These are phyloP conservation scores for Nycticryphes semicollaris DNA, from an alignment of 2,113 vertebrate genomes.

Conservation along the genomic window DNA sequence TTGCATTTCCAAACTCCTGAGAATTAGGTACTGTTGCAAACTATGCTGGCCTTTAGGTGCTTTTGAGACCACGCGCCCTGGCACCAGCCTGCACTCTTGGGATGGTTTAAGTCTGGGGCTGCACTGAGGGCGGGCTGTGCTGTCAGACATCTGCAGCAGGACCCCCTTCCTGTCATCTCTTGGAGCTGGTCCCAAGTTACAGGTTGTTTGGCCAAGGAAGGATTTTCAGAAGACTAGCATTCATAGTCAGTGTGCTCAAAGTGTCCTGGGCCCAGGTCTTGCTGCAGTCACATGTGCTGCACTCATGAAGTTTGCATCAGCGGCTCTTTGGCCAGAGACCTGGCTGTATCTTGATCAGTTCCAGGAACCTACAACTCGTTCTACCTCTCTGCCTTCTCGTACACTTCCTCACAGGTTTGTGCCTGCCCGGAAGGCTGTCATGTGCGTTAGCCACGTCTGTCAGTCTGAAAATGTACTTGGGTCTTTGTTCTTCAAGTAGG, in stretches of 20 bases:
- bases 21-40: background rate
- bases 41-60: background rate
- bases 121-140: no score
- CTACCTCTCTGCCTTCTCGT: background rate
- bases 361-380: background rate
- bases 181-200: background rate
- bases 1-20: background rate
- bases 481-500: background rate
- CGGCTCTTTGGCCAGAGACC: background rate
- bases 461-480: background rate
- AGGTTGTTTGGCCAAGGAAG: background rate
- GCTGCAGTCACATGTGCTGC: background rate
- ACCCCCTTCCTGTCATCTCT: background rate
- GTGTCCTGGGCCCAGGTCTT: background rate
- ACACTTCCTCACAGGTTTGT: background rate
- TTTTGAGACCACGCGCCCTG: background rate
- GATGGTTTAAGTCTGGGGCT: background rate
- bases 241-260: background rate
- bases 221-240: background rate
- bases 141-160: background rate
- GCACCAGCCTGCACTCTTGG: rapidly evolving
- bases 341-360: background rate
- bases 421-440: background rate
- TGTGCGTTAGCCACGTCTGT: background rate
- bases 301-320: background rate